Evolutionary conservation across 2,888 invertebrate species (phyloP), one percentile per base, ranked within the genome.

Genomic region (Magallana nippona): DNA sequence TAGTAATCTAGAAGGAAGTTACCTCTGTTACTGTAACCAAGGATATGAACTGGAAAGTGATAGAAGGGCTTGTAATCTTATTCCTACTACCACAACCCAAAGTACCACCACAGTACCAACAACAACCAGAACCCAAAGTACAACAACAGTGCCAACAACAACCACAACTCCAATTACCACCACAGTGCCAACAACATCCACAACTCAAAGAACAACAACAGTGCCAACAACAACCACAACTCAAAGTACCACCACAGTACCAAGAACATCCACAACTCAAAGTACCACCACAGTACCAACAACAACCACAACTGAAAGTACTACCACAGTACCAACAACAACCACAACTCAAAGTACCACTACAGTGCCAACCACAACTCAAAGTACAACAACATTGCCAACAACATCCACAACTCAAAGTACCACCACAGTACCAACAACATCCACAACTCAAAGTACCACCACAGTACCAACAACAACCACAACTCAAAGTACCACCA

Each of bases 1-100:
- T 82, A 79, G 79, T 13, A 82, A 84, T 79, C 71, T 27, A 58
- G 84, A 22, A 0, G 84, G 84, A 55, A 27, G 84, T 8, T 84
- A 82, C 71, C 44, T 58, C 3, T 84, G 84, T 79, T 60, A 55
- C 27, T 82, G 82, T 78, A 78, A 78, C 60, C 78, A 82, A 44
- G 82, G 82, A 58, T 82, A 78, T 60, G 58, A 19, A 10, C 44
- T 78, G 55, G 55, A 19, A 5, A 82, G 44, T 60, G 78, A 60
- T 60, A 44, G 10, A 10, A 63, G 11, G 15, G 27, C 63, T 1
- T 63, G 63, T 63, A 22, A 27, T 27, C 63, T 63, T 27, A 63
- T 63, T 22, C 44, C 44, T 44, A 44, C 2, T 5, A 8, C 44
- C 0, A 44, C 32, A 32, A 32, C 32, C 5, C 32, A 32, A 32